Percentiles rank a stretch among this genome's conserved stretches.
Conservation (phyloP, 1,140 invertebrate genomes). For the Nasonia longicornis region DNA sequence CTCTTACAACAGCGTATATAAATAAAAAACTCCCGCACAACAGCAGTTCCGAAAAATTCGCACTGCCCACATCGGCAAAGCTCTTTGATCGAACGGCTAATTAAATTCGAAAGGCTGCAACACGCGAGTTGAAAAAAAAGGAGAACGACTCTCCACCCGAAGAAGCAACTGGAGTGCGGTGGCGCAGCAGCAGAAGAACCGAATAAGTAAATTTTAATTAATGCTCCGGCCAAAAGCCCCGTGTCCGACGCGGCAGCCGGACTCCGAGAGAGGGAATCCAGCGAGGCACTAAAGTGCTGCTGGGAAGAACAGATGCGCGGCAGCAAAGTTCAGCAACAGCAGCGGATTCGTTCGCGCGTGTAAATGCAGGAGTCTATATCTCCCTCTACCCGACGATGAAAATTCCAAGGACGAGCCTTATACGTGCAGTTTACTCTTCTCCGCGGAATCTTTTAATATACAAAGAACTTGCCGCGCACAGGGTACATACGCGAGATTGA, state of each 20-base stretch:
- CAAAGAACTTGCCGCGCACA: not conserved
- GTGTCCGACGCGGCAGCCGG: not conserved
- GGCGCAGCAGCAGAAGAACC: not conserved
- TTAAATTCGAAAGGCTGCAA: slow-evolving; percentile 10
- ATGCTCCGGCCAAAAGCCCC: slow-evolving; percentile 28
- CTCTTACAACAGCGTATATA: not conserved
- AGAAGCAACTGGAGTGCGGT: not conserved
- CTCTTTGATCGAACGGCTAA: slow-evolving; percentile 1
- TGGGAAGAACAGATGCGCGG: slow-evolving; percentile 31
- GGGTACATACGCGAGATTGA: not conserved
- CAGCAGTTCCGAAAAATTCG: no score
- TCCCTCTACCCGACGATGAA: not conserved
- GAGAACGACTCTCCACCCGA: not conserved
- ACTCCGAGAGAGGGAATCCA: not conserved
- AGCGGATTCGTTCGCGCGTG: slow-evolving; percentile 12
- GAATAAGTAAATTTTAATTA: slow-evolving; percentile 47
- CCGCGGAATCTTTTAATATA: not conserved
- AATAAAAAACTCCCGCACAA: not conserved
- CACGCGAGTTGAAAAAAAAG: no score
- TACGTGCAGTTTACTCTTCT: not conserved
- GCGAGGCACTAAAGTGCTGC: slow-evolving; percentile 26
- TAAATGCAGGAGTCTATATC: slow-evolving; percentile 2
- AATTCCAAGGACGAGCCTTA: not conserved
- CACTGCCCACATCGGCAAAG: not conserved
- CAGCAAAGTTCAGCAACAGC: not conserved